Evolutionary conservation across 1,140 invertebrate species (phyloP).

Genomic region (Zaprionus inermis): DNA sequence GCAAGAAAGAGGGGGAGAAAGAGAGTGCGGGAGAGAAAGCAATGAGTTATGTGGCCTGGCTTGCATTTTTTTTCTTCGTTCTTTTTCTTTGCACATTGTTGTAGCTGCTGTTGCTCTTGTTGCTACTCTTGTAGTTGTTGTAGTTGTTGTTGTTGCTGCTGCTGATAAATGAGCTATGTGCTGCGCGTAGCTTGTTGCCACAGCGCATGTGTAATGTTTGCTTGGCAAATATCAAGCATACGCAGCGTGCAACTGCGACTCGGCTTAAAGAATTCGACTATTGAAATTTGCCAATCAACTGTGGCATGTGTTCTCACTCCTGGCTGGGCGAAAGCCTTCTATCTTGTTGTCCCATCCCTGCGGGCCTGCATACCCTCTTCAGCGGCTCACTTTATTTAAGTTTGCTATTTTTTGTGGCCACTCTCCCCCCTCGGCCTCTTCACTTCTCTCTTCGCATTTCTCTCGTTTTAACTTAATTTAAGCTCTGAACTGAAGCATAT

Average conservation of each 20-base stretch:
- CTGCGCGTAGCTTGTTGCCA: not conserved
- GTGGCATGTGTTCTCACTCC: not conserved
- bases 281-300: not conserved
- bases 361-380: not conserved
- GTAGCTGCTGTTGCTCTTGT: constrained; percentile 10
- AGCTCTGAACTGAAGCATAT: constrained; percentile 18
- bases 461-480: constrained; percentile 52
- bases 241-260: constrained; percentile 1
- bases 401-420: not conserved
- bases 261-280: not conserved
- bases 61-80: constrained; percentile 45
- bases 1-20: not conserved
- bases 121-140: constrained; percentile 18
- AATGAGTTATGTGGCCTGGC: constrained; percentile 65
- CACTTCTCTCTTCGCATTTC: no score
- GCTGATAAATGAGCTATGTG: constrained; percentile 59
- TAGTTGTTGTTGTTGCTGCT: constrained; percentile 9
- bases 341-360: not conserved
- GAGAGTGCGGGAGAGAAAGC: constrained; percentile 13
- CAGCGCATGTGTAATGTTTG: constrained; percentile 6
- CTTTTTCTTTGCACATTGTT: constrained; percentile 1
- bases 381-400: not conserved
- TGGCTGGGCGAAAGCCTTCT: not conserved
- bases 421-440: constrained; percentile 8
- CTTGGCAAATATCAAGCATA: constrained; percentile 27